A percentile compares a stretch with the other conserved stretches of the same genome.
phyloP scores from a whole-genome alignment of 1,140 invertebrate species.

The Coptotermes formosanus region DNA sequence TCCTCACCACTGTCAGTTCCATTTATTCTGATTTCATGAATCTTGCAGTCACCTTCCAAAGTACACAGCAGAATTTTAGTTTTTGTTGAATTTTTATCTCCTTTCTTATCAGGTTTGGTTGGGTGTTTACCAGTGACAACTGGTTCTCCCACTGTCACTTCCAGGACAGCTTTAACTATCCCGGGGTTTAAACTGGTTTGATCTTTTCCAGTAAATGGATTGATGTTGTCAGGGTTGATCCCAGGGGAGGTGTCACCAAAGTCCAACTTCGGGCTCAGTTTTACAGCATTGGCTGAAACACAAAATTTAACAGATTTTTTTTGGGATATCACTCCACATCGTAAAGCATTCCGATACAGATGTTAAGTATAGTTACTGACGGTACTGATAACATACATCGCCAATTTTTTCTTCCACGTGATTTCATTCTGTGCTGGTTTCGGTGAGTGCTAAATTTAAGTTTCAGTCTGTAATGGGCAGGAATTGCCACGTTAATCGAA shows the following conservation, averaged over 20 bases:
- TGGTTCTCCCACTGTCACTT: background rate
- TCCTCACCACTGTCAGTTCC: background rate
- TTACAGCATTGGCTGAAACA: background rate
- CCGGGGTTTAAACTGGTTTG: background rate
- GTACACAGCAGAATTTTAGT: background rate
- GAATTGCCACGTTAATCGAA: too few species aligned
- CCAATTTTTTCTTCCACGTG: too few species aligned
- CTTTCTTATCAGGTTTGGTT: background rate
- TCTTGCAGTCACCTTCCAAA: background rate
- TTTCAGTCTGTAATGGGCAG: too few species aligned
- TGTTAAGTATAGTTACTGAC: too few species aligned
- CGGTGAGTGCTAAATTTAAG: too few species aligned
- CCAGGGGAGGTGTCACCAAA: background rate
- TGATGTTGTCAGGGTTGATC: background rate
- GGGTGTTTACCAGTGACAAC: background rate
- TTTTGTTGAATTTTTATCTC: background rate
- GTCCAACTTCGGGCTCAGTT: background rate
- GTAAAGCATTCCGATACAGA: too few species aligned
- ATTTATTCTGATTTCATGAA: background rate
- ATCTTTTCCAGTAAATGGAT: background rate
- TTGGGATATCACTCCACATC: too few species aligned
- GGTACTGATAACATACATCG: too few species aligned
- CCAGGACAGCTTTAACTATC: background rate
- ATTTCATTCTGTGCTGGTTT: too few species aligned
- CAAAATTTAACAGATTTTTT: too few species aligned